Percentiles rank a stretch among this genome's conserved stretches.
Conservation (phyloP, 2,113 vertebrate species). For the Myiozetetes cayanensis region DNA sequence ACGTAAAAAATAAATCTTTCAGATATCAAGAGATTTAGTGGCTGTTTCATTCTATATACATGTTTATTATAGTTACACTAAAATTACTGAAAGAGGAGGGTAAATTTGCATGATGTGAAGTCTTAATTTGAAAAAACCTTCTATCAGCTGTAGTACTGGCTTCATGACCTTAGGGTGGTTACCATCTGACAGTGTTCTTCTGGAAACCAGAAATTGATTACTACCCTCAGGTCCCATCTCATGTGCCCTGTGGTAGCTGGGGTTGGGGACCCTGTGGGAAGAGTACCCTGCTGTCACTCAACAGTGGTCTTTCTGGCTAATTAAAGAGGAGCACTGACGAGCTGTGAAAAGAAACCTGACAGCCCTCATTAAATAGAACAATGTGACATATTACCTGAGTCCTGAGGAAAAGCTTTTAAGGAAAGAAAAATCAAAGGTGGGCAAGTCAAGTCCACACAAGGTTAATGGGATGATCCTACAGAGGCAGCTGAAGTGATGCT, state of each 20-base stretch:
- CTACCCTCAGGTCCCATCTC: neutral
- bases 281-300: neutral
- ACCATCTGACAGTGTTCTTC: neutral
- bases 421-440: neutral
- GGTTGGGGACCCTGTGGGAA: neutral
- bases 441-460: neutral
- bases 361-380: neutral
- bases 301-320: neutral
- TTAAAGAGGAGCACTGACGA: neutral
- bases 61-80: neutral
- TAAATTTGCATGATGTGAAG: neutral
- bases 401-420: neutral
- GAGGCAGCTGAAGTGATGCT: neutral
- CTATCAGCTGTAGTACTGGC: neutral
- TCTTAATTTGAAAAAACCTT: neutral
- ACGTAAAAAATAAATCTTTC: neutral
- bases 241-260: neutral
- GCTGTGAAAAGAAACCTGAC: slow-evolving; percentile 17
- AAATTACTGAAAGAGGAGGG: neutral
- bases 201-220: neutral
- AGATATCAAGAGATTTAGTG: neutral
- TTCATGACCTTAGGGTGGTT: neutral
- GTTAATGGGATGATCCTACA: neutral
- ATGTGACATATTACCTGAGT: neutral
- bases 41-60: neutral